Base-by-base conservation (phyloP, 37 sponge, comb jelly and placozoan species). In the Eunapius fragilis region DNA sequence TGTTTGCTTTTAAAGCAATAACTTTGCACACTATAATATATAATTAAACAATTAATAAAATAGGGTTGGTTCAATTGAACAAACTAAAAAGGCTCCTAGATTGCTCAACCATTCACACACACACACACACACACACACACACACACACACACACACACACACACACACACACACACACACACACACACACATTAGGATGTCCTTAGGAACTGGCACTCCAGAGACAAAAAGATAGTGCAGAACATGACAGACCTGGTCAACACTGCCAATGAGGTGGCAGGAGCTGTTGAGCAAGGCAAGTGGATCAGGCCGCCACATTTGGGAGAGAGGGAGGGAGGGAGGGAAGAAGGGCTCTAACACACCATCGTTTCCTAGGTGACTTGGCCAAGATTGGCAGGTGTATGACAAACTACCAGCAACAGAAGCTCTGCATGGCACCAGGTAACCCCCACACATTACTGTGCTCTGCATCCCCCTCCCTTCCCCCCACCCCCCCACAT, bases 341-440 rank as follows among this genome's bases (percentile, higher is more conserved):
- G 58, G 14, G 58, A 12, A 14, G 31, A 37, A 35, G 13, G 7
- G 38, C 33, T 35, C 37, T 36, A 77, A 24, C 22, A 22, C 13
- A 80, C 3, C 17, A 19, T 74, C 79, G 31, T 45, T 80, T 28
- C 68, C 35, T 72, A 90, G 96, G 96, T 74, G 87, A 95, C 41
- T 48, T 95, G 58, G 88, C 74, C 32, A 84, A 75, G 70, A 22
- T 95, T 13, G 96, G 96, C 12, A 14, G 14, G 3, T 92, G 91
- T 78, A 67, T 95, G 69, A 82, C 31, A 5, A 77, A 10, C 25
- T 87, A 72, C 68, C 72, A 81, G 76, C 33, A 76, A 26, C 96
- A 95, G 35, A 95, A 95, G 75, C 75, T 88, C 73, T 79, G 88
- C 49, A 92, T 95, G 96, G 96, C 96, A 23, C 93, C 93, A 67